phyloP scores from a whole-genome alignment of 2,797 vertebrate species.

The Antrozous pallidus region DNA sequence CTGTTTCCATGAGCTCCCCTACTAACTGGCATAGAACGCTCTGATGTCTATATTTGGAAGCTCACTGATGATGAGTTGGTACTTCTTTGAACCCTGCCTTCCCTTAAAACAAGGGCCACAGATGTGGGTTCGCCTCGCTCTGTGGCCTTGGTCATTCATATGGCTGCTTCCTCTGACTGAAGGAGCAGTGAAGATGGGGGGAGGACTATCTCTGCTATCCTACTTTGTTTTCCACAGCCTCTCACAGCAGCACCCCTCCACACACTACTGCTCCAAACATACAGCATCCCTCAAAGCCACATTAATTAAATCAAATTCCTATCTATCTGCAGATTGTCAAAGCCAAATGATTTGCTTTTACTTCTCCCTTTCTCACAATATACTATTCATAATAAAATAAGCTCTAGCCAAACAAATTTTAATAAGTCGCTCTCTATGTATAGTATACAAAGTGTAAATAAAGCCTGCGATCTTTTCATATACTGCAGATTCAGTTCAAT shows the following conservation, averaged over 20 bases:
- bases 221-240: neutral
- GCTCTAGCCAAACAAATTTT: conserved; percentile 2
- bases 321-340: neutral
- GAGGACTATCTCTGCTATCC: neutral
- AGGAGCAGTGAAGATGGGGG: neutral
- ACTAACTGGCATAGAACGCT: neutral
- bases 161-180: neutral
- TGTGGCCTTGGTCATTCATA: neutral
- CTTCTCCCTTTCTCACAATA: neutral
- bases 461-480: neutral
- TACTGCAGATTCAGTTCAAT: neutral
- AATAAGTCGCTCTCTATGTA: conserved; percentile 9
- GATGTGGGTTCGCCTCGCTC: neutral
- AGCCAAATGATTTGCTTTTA: conserved; percentile 32
- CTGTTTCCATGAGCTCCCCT: neutral
- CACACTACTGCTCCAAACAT: neutral
- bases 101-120: neutral
- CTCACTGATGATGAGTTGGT: neutral
- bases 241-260: neutral
- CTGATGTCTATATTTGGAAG: neutral
- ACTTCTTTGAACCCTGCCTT: neutral
- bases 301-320: conserved; percentile 13
- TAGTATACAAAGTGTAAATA: neutral
- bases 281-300: neutral
- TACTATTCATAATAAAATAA: conserved; percentile 3